A percentile compares a stretch with the other conserved stretches of the same genome.
Conservation (phyloP, 1,140 invertebrate genomes). For the Daktulosphaira vitifoliae region DNA sequence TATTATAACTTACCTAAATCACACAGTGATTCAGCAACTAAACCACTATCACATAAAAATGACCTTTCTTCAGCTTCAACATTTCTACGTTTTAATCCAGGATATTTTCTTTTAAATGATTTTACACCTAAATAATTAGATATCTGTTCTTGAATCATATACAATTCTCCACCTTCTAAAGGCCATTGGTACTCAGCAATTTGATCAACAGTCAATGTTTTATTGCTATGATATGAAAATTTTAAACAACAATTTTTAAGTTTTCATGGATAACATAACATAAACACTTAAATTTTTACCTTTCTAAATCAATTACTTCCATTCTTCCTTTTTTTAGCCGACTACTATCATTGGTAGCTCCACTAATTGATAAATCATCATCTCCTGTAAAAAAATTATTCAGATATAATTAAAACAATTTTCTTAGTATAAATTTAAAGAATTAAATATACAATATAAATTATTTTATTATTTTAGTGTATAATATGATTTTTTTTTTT, state of each 20-base stretch:
- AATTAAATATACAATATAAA: too few species aligned
- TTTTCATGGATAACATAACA: neutral
- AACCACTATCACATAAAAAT: constrained; percentile 70
- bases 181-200: constrained; percentile 94
- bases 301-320: constrained; percentile 61
- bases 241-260: neutral
- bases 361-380: constrained; percentile 56
- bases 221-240: constrained; percentile 39
- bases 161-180: constrained; percentile 60
- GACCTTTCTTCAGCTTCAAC: constrained; percentile 84
- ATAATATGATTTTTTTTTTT: too few species aligned
- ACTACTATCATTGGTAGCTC: constrained; percentile 56
- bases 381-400: constrained; percentile 5
- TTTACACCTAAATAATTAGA: constrained; percentile 86
- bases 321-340: constrained; percentile 61
- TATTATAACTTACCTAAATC: constrained; percentile 59
- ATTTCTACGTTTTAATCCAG: constrained; percentile 70
- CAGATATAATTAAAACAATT: too few species aligned
- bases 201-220: constrained; percentile 69
- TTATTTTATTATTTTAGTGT: too few species aligned
- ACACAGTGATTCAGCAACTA: constrained; percentile 85
- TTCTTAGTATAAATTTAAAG: too few species aligned
- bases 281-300: constrained; percentile 41
- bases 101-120: constrained; percentile 92
- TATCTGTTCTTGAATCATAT: constrained; percentile 86